These are phyloP conservation scores for Aphidius colemani DNA, from an alignment of 2,888 invertebrate genomes.

Conservation along the genomic window DNA sequence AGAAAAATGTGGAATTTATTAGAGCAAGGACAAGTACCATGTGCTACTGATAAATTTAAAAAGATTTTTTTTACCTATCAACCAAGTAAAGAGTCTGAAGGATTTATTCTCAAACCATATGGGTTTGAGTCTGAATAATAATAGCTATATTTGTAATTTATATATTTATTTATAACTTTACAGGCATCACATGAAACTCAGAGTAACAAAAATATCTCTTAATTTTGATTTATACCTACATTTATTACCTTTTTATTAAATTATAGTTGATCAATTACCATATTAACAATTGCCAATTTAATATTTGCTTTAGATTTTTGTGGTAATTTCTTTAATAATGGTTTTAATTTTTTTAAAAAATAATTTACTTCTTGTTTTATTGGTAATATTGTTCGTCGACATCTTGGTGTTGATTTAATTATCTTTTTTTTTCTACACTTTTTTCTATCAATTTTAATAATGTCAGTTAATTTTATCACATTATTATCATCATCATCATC, in stretches of 20 bases:
- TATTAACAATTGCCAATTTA: constrained; percentile 55
- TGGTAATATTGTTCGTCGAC: constrained; percentile 51
- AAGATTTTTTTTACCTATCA: constrained; percentile 51
- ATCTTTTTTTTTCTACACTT: constrained; percentile 18
- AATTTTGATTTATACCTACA: neutral
- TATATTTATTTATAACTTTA: neutral
- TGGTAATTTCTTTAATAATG: constrained; percentile 53
- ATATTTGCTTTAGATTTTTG: constrained; percentile 53
- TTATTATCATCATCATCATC: constrained; percentile 12
- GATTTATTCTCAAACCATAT: constrained; percentile 45
- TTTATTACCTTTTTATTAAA: constrained; percentile 23
- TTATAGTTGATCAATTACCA: constrained; percentile 56
- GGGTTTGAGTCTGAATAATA: constrained; percentile 19
- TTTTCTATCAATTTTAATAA: constrained; percentile 24
- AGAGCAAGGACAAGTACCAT: constrained; percentile 48
- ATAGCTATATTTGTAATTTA: neutral
- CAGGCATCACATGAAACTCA: neutral
- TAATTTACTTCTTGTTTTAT: constrained; percentile 49
- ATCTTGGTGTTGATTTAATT: constrained; percentile 40
- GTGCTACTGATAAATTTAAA: constrained; percentile 42
- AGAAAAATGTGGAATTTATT: constrained; percentile 47
- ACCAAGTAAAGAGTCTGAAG: constrained; percentile 46
- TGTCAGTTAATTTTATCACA: neutral
- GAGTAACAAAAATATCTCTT: neutral
- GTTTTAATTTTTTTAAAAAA: constrained; percentile 52